phyloP scores from a whole-genome alignment of 1,140 invertebrate species.

The Drosophila pruinosa region DNA sequence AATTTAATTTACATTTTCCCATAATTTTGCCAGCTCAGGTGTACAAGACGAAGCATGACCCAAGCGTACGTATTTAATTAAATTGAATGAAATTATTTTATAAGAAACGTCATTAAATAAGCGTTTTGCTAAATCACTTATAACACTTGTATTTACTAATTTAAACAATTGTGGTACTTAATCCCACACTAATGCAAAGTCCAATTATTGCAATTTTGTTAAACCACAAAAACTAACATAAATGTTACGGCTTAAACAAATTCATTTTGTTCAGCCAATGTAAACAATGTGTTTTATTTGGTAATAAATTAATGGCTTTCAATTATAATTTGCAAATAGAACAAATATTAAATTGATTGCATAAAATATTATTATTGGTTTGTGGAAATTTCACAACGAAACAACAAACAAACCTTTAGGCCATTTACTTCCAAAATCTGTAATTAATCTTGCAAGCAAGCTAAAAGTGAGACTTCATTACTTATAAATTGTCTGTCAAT shows the following conservation, averaged over 20 bases:
- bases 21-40: background rate
- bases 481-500: background rate
- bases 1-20: background rate
- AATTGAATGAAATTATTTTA: slow-evolving; percentile 23
- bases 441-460: slow-evolving; percentile 63
- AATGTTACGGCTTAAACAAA: slow-evolving; percentile 12
- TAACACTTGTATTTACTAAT: slow-evolving; percentile 6
- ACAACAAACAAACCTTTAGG: background rate
- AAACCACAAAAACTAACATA: slow-evolving; percentile 4
- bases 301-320: slow-evolving; percentile 34
- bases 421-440: slow-evolving; percentile 43
- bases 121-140: slow-evolving; percentile 4
- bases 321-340: slow-evolving; percentile 24
- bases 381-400: slow-evolving; percentile 10
- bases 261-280: background rate
- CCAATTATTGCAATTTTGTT: slow-evolving; percentile 13
- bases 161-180: slow-evolving; percentile 12
- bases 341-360: slow-evolving; percentile 13
- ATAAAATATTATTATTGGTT: slow-evolving; percentile 8
- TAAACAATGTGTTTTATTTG: slow-evolving; percentile 20
- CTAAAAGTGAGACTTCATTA: background rate
- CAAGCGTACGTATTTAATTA: background rate
- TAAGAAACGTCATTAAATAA: slow-evolving; percentile 1
- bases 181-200: background rate
- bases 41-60: background rate